Conservation (phyloP, 2,797 vertebrate genomes). For the Meda fulgida region DNA sequence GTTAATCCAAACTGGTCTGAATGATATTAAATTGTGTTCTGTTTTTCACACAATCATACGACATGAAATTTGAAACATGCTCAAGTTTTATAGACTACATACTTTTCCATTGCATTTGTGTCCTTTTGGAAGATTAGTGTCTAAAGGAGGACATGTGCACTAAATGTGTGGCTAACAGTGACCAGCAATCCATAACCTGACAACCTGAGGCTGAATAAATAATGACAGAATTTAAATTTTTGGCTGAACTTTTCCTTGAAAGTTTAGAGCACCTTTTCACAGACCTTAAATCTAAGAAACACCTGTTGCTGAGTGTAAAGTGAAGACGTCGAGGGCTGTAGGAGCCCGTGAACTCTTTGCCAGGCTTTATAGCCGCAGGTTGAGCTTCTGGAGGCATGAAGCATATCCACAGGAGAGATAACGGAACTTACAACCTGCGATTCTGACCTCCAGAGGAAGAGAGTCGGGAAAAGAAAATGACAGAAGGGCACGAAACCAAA, state of each 20-base stretch:
- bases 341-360: neutral
- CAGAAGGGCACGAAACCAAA: neutral
- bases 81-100: neutral
- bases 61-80: neutral
- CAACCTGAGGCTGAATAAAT: neutral
- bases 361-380: slow-evolving; percentile 12
- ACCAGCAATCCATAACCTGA: neutral
- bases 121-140: neutral
- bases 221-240: neutral
- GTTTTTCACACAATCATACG: neutral
- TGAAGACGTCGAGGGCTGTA: neutral
- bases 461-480: neutral
- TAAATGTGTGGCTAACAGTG: neutral
- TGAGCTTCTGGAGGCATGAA: neutral
- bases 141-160: neutral
- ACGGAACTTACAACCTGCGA: neutral
- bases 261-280: slow-evolving; percentile 2
- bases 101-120: neutral
- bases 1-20: no score
- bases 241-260: neutral
- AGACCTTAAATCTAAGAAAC: neutral
- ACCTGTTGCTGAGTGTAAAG: neutral
- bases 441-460: slow-evolving; percentile 8
- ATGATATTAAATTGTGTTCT: neutral
- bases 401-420: neutral